A percentile compares a stretch with the other conserved stretches of the same genome.
phyloP scores from a whole-genome alignment of 2,113 vertebrate genomes.

The Platichthys stellatus region DNA sequence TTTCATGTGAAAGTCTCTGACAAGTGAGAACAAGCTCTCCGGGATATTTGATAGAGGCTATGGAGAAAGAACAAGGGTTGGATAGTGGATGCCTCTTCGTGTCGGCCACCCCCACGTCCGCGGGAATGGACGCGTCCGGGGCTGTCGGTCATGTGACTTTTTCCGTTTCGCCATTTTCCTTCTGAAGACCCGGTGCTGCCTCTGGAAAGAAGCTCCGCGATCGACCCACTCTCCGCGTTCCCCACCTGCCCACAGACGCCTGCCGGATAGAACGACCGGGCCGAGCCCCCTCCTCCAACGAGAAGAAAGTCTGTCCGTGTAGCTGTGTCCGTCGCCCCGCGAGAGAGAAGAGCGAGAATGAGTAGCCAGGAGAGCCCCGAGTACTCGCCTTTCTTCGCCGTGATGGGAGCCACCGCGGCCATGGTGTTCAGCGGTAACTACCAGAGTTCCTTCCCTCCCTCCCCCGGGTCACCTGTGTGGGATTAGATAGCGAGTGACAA shows the following conservation, averaged over 20 bases:
- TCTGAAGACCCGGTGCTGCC: slow-evolving; percentile 72
- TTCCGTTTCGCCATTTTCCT: slow-evolving; percentile 86
- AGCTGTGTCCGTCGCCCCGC: slow-evolving; percentile 44
- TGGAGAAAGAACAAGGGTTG: neutral
- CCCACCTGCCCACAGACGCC: slow-evolving; percentile 32
- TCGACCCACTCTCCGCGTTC: slow-evolving; percentile 23
- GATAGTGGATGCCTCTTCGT: neutral
- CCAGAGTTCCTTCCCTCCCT: slow-evolving; percentile 21
- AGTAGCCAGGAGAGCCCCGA: slow-evolving; percentile 82
- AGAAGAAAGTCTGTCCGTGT: slow-evolving; percentile 25
- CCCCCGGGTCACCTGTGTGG: too few relatives aligned
- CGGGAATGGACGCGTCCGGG: slow-evolving; percentile 59
- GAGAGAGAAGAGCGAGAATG: slow-evolving; percentile 72
- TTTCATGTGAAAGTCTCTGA: fast-evolving
- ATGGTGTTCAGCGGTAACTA: slow-evolving; percentile 96
- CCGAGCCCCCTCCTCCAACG: neutral
- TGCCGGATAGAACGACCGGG: slow-evolving; percentile 27
- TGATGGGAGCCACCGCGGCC: slow-evolving; percentile 94
- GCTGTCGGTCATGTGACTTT: slow-evolving; percentile 80
- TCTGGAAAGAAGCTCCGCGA: slow-evolving; percentile 12
- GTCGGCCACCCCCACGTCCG: slow-evolving; percentile 41
- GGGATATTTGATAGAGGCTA: neutral
- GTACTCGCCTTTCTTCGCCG: slow-evolving; percentile 94
- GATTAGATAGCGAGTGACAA: too few relatives aligned
- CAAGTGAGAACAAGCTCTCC: fast-evolving